Evolutionary conservation across 2,113 vertebrate species (phyloP), one percentile per base, ranked within the genome.

Genomic region (Anoura caudifer): DNA sequence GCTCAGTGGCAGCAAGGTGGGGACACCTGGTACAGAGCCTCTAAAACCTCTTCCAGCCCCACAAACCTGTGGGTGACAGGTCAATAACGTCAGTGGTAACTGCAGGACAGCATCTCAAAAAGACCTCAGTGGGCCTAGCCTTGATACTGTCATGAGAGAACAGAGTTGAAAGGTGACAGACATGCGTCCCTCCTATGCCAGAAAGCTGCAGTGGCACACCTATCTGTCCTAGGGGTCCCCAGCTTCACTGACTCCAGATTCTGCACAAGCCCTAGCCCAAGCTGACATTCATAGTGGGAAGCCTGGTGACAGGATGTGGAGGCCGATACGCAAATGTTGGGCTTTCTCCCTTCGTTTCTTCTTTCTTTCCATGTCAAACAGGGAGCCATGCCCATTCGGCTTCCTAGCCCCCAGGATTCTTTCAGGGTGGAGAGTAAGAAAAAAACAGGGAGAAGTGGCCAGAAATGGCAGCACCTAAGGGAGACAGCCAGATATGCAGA

Each of bases 261-360:
- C 56, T 43, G 28, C 3, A 16, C 7, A 1, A n/a, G 31, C 26
- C 82, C 47, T 0, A 2, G 41, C 2, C 26, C 1, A 0, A 2
- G 36, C 1, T 41, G 15, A 52, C 41, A 13, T 7, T 16, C 47
- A 4, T 70, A 9, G 1, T 0, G 50, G 1, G 5, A 38, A 36
- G 10, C 24, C 56, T 0, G 2, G 31, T 22, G 56, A 28, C 56
- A 3, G 26, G 24, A 4, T 0, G 0, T 0, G 13, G 2, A 38
- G 31, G 33, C 38, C 5, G 22, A 22, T 14, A 9, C 7, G 7
- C 19, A 1, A 36, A n/a, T 0, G 3, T 2, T 5, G 54, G 31
- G 24, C 14, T 3, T 50, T 19, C 33, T 45, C 28, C 41, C 26
- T 52, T 1, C 5, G 16, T 50, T 67, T 70, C 15, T 28, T 70